Conservation (phyloP, 2,888 invertebrate genomes). For the Lycocerus yunnanus region DNA sequence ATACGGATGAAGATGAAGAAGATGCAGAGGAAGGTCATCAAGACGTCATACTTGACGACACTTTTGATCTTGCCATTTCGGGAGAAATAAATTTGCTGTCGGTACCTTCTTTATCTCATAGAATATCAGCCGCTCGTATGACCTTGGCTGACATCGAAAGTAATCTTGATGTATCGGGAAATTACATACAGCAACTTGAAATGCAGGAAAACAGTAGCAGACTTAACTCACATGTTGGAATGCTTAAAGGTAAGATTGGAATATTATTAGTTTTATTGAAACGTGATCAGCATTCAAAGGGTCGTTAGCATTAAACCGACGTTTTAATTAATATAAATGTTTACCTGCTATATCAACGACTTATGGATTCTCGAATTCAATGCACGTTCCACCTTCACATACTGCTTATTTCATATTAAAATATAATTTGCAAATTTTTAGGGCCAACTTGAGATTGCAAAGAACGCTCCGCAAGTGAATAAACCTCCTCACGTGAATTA, state of each 20-base stretch:
- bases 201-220: background rate
- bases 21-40: background rate
- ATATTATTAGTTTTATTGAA: no score
- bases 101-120: background rate
- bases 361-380: no score
- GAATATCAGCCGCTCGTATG: background rate
- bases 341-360: no score
- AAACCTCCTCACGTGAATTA: slow-evolving; percentile 28
- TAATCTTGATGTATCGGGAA: background rate
- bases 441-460: slow-evolving; percentile 34
- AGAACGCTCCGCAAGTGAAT: background rate
- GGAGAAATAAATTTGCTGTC: background rate
- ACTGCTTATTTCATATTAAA: no score
- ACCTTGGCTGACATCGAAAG: background rate
- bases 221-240: slow-evolving; percentile 36
- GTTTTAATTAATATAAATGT: no score
- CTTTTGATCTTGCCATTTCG: background rate
- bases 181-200: background rate
- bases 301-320: no score
- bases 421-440: no score
- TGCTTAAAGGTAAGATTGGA: slow-evolving; percentile 47
- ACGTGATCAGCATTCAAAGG: no score
- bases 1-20: background rate
- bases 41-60: background rate
- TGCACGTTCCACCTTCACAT: no score